phyloP scores from a whole-genome alignment of 2,797 vertebrate genomes.

The Hemibagrus guttatus region DNA sequence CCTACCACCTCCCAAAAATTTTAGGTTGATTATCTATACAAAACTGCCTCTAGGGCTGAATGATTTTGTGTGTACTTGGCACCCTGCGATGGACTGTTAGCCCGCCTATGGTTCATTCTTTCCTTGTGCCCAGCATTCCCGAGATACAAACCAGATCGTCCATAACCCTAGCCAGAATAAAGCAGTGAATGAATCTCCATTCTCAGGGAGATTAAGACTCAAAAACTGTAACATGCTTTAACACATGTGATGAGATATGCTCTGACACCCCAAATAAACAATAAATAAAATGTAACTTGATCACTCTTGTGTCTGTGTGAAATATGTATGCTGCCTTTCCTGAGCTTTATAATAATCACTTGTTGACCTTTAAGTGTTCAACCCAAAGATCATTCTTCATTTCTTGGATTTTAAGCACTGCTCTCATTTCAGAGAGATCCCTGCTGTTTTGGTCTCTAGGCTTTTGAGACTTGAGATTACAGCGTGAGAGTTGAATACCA shows the following conservation, averaged over 20 bases:
- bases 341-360: constrained; percentile 32
- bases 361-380: constrained; percentile 42
- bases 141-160: not conserved
- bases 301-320: not conserved
- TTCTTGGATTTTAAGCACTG: constrained; percentile 33
- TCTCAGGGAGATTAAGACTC: not conserved
- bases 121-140: not conserved
- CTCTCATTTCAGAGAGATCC: constrained; percentile 45
- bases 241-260: not conserved
- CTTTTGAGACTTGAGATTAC: constrained; percentile 25
- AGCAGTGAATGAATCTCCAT: not conserved
- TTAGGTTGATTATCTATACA: not conserved
- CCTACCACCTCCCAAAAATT: not conserved
- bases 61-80: not conserved
- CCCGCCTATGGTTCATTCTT: not conserved
- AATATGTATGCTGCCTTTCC: constrained; percentile 6
- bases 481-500: constrained; percentile 36
- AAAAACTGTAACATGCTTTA: not conserved
- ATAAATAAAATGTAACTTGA: not conserved
- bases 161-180: too few relatives aligned
- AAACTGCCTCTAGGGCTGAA: not conserved
- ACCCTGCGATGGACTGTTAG: not conserved
- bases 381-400: constrained; percentile 35
- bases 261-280: constrained; percentile 3
- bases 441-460: constrained; percentile 32